Evolutionary conservation across 2,797 vertebrate species (phyloP).

Genomic region (Epinephelus awoara): DNA sequence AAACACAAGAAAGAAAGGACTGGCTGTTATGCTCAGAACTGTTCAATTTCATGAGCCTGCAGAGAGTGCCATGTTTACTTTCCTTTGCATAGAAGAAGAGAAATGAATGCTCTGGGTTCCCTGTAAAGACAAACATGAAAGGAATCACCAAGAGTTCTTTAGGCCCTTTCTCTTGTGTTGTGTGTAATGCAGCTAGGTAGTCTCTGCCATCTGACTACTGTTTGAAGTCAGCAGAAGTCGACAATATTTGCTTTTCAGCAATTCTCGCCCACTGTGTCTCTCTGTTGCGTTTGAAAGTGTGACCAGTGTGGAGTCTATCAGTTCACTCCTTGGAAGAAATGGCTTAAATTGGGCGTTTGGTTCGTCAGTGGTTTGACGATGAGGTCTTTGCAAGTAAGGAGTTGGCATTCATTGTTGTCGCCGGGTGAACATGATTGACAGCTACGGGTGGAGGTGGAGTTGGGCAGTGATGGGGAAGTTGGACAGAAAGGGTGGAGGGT

Average conservation of each 20-base stretch:
- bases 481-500: conserved; percentile 42
- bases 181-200: conserved; percentile 75
- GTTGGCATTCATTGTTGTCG: conserved; percentile 51
- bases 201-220: conserved; percentile 75
- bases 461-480: conserved; percentile 25
- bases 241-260: conserved; percentile 82
- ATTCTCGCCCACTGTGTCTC: conserved; percentile 74
- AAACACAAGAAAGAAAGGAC: conserved; percentile 69
- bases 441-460: conserved; percentile 31
- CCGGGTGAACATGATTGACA: conserved; percentile 59
- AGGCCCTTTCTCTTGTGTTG: conserved; percentile 76
- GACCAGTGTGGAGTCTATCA: conserved; percentile 74
- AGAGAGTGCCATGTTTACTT: conserved; percentile 76
- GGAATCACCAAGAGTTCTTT: conserved; percentile 76
- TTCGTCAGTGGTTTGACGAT: conserved; percentile 53
- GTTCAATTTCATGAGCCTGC: conserved; percentile 74
- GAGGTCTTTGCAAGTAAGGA: conserved; percentile 54
- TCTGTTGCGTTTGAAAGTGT: conserved; percentile 74
- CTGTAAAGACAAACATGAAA: conserved; percentile 82
- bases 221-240: conserved; percentile 80
- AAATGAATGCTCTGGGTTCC: conserved; percentile 68
- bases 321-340: conserved; percentile 68
- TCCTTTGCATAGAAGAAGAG: conserved; percentile 69
- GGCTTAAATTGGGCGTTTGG: conserved; percentile 73
- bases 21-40: conserved; percentile 61